Evolutionary conservation across 1,140 invertebrate species (phyloP), one percentile per base, ranked within the genome.

Genomic region (Dendroctonus valens): DNA sequence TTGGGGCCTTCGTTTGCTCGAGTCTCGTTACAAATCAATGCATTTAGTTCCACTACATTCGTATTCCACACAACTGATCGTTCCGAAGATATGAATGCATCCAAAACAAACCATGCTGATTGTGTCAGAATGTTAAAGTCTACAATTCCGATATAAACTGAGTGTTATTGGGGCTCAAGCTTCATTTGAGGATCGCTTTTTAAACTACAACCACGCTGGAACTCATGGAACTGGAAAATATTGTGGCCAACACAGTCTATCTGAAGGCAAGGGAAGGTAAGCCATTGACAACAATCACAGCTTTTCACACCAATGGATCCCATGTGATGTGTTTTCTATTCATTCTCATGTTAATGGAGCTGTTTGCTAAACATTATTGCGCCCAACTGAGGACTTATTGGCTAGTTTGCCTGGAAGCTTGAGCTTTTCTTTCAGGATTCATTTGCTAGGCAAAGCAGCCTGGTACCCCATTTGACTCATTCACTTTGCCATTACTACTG

Each of bases 151-250:
- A 46, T 46, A 42, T 39, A 39, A 59, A 44, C 53, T 14, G 26
- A 42, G n/a, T 8, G 15, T 12, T 44, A 42, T 59, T 46, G 15
- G 70, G 77, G 75, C 73, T 78, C 74, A 69, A 71, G 65, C 67
- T 70, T 69, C 73, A 65, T 74, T 75, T 73, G 73, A 74, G 71
- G 55, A 66, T 65, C 68, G 75, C 73, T 75, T 73, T 75, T 72
- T 62, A 42, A 53, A 60, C 67, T 81, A 65, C 69, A 80, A 79
- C 81, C 91, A 94, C 93, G 87, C 93, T 97, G 93, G 93, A 96
- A 94, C 92, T 96, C 85, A 99, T 99, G 97, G 97, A 99, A 95
- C 93, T 99, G 87, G 97, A 99, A 92, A 99, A 99, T 87, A 99
- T 99, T 82, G 97, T 99, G 83, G 97, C 97, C 84, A 99, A 99